These are phyloP conservation scores for Ochropacha duplaris DNA, from an alignment of 2,888 invertebrate species.

Conservation along the genomic window DNA sequence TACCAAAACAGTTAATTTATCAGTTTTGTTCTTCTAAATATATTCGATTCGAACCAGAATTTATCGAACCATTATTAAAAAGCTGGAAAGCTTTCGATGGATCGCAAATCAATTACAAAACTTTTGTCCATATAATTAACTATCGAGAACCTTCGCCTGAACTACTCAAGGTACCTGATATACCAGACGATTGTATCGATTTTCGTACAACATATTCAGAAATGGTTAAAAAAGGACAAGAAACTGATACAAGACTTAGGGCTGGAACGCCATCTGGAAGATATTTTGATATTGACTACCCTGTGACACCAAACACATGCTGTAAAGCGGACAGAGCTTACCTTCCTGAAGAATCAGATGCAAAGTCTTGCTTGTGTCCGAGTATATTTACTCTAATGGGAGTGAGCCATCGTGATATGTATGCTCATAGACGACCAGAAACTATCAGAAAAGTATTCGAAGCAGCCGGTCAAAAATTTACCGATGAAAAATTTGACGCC, in stretches of 20 bases:
- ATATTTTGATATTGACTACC: constrained; percentile 44
- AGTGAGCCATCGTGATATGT: constrained; percentile 49
- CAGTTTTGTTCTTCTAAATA: constrained; percentile 49
- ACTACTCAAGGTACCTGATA: constrained; percentile 51
- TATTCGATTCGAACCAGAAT: constrained; percentile 48
- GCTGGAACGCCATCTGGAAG: constrained; percentile 50
- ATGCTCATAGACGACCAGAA: constrained; percentile 30
- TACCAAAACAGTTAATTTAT: constrained; percentile 59
- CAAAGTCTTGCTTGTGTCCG: constrained; percentile 36
- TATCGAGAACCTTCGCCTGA: constrained; percentile 41
- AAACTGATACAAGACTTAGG: constrained; percentile 17
- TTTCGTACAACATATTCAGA: constrained; percentile 48
- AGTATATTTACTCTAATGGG: constrained; percentile 34
- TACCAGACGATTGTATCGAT: constrained; percentile 31
- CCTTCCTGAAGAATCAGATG: constrained; percentile 45
- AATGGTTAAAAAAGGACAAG: constrained; percentile 40
- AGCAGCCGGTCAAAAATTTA: constrained; percentile 59
- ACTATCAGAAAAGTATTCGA: constrained; percentile 61
- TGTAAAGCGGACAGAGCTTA: constrained; percentile 36
- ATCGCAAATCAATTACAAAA: constrained; percentile 57
- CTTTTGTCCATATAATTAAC: constrained; percentile 61
- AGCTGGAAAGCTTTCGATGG: constrained; percentile 57
- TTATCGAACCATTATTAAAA: constrained; percentile 60
- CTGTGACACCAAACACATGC: constrained; percentile 33
- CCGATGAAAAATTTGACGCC: constrained; percentile 58